Conservation (phyloP, 2,888 invertebrate genomes). For the Frankliniella intonsa region DNA sequence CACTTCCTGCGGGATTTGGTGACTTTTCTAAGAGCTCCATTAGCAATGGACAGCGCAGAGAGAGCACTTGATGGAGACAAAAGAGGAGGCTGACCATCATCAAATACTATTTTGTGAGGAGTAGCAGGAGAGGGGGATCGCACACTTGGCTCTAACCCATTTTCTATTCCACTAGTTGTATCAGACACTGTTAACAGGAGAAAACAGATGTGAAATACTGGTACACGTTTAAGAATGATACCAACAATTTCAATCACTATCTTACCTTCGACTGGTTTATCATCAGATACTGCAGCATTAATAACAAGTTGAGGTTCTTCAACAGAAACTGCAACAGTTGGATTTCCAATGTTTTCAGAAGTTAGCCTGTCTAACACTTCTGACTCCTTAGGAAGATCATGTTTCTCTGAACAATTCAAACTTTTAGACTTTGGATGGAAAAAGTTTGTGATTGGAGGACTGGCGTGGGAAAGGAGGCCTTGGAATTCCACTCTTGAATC, state of each 20-base stretch:
- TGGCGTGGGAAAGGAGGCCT: constrained; percentile 42
- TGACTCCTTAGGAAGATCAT: too few relatives aligned
- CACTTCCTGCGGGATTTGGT: constrained; percentile 35
- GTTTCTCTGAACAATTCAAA: too few relatives aligned
- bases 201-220: too few relatives aligned
- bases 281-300: too few relatives aligned
- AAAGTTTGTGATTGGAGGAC: constrained; percentile 39
- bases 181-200: too few relatives aligned
- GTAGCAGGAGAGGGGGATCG: background rate
- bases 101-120: constrained; percentile 27
- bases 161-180: background rate
- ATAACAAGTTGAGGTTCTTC: too few relatives aligned
- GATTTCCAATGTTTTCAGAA: too few relatives aligned
- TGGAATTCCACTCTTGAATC: constrained; percentile 39
- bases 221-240: too few relatives aligned
- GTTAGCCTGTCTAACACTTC: too few relatives aligned
- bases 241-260: too few relatives aligned
- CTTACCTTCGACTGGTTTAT: too few relatives aligned
- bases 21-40: constrained; percentile 35
- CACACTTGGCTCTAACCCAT: background rate
- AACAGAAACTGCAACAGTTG: too few relatives aligned
- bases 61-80: constrained; percentile 39
- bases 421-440: constrained; percentile 33
- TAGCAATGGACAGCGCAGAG: constrained; percentile 35
- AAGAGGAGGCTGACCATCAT: constrained; percentile 24